Evolutionary conservation across 2,888 invertebrate species (phyloP), one percentile per base, ranked within the genome.

Genomic region (Lissocephala sabroskyi): DNA sequence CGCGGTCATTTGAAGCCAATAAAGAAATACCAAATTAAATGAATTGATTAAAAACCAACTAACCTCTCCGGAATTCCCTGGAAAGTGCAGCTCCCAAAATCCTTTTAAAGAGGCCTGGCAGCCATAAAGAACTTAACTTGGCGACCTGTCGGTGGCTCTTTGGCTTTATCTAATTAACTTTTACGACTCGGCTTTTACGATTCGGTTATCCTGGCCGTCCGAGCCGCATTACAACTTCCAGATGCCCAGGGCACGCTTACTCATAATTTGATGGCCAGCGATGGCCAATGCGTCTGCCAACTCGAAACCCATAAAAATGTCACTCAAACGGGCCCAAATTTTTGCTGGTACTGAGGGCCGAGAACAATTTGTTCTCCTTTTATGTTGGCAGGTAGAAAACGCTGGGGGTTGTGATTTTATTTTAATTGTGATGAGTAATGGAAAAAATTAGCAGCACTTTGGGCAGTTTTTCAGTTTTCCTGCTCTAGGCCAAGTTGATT

Each of bases 141-240:
- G n/a, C n/a, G n/a, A n/a, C n/a, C n/a, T n/a, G n/a, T n/a, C n/a
- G n/a, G n/a, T n/a, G n/a, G n/a, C n/a, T n/a, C n/a, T 32, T 32
- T 32, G 4, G 42, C 57, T 45, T 43, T 51, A 43, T 47, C 55
- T 55, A 62, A 62, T 62, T 62, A 65, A 62, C 49, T 62, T 62
- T 62, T 65, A 62, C 41, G 62, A 47, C 36, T 44, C n/a, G n/a
- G 17, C 45, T 36, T 43, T 23, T 23, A 23, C 23, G 7, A 5
- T 3, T 23, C 23, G 7, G 14, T 35, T 35, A 35, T 35, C 35
- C 35, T 35, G 35, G 14, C 13, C 35, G 16, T 16, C 16, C 14
- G 13, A 11, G 3, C 35, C 35, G n/a, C n/a, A 35, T 35, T 16
- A 35, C 35, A 13, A 35, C 16, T 35, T 35, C 4, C 9, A 33